Percentiles rank a stretch among this genome's conserved stretches.
These are phyloP conservation scores for Trachemys scripta DNA, from an alignment of 2,113 vertebrate genomes.

Conservation along the genomic window DNA sequence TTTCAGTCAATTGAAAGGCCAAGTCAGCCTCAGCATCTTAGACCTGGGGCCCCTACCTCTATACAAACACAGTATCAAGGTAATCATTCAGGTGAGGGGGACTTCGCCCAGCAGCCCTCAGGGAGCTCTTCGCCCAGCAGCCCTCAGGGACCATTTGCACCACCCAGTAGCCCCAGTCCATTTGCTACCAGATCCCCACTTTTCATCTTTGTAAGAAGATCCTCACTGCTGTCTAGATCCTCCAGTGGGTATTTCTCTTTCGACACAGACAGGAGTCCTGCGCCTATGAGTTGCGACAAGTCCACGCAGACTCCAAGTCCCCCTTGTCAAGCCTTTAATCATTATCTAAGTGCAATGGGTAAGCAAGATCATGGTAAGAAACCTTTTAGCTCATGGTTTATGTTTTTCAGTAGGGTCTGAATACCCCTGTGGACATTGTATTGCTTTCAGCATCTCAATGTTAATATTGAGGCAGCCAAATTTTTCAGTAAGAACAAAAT, in stretches of 20 bases:
- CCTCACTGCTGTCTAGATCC: conserved; percentile 84
- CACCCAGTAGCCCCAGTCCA: conserved; percentile 82
- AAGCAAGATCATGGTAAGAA: conserved; percentile 66
- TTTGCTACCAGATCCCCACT: conserved; percentile 87
- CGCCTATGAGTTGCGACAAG: conserved; percentile 86
- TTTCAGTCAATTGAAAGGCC: conserved; percentile 74
- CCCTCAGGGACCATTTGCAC: conserved; percentile 79
- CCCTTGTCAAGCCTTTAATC: conserved; percentile 86
- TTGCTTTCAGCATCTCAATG: not conserved
- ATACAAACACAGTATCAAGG: conserved; percentile 74
- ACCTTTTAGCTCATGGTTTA: not conserved
- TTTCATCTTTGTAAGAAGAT: conserved; percentile 85
- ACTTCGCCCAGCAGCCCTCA: conserved; percentile 76
- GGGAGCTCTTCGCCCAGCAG: conserved; percentile 74
- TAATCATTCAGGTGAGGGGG: conserved; percentile 78
- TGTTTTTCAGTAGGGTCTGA: not conserved
- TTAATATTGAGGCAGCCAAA: not conserved
- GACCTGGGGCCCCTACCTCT: conserved; percentile 76
- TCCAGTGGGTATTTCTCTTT: conserved; percentile 96
- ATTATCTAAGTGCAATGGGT: conserved; percentile 86
- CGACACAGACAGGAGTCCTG: conserved; percentile 89
- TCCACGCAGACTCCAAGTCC: conserved; percentile 93
- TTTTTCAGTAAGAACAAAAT: not conserved
- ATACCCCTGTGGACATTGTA: not conserved
- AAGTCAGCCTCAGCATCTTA: conserved; percentile 63